Conservation (phyloP, 2,113 vertebrate genomes). For the Gobius niger region DNA sequence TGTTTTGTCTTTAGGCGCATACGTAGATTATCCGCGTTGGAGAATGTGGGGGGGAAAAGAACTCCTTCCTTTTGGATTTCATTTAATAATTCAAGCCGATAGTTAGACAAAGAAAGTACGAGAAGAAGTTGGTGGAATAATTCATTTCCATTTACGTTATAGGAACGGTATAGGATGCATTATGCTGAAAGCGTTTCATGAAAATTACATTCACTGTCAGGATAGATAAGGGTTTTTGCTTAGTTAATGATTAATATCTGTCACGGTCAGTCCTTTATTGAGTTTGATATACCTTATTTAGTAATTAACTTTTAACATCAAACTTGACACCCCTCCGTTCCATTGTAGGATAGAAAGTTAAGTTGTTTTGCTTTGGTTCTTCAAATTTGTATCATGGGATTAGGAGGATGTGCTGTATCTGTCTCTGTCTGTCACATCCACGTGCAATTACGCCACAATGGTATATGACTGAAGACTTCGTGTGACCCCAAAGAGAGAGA, state of each 20-base stretch:
- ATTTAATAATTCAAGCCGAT: conserved; percentile 70
- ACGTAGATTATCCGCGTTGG: conserved; percentile 60
- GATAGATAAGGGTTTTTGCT: conserved; percentile 5
- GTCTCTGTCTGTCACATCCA: neutral
- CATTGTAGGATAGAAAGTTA: neutral
- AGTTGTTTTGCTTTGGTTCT: neutral
- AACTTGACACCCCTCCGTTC: neutral
- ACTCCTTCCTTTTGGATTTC: conserved; percentile 44
- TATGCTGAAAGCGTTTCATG: conserved; percentile 30
- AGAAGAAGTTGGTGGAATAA: conserved; percentile 48
- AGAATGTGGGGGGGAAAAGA: conserved; percentile 6
- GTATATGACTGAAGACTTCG: conserved; percentile 1
- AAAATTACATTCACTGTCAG: conserved; percentile 27
- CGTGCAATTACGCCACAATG: conserved; percentile 1
- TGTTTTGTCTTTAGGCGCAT: conserved; percentile 74
- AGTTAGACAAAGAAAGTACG: conserved; percentile 37
- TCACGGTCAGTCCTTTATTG: neutral
- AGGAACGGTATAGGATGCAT: conserved; percentile 38
- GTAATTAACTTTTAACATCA: neutral
- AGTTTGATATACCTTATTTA: neutral
- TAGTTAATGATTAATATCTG: conserved; percentile 5
- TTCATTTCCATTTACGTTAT: conserved; percentile 57
- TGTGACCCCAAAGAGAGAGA: neutral
- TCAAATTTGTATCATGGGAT: neutral
- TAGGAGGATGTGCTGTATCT: conserved; percentile 1